phyloP scores from a whole-genome alignment of 2,113 vertebrate species.

The Antechinus stuartii region DNA sequence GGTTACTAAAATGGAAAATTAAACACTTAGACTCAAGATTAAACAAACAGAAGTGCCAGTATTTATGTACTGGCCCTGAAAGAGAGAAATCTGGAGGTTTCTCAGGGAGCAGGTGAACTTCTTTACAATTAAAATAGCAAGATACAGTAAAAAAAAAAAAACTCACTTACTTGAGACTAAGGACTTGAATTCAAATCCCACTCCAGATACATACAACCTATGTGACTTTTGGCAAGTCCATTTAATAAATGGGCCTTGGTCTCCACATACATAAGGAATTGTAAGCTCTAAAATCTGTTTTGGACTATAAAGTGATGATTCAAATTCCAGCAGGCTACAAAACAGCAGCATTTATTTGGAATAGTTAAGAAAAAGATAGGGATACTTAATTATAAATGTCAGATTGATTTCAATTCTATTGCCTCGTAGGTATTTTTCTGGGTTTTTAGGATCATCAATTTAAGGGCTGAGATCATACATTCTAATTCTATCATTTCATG shows the following conservation, averaged over 20 bases:
- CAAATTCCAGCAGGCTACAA: neutral
- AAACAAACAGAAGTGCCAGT: neutral
- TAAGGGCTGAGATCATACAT: neutral
- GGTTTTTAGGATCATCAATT: neutral
- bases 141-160: neutral
- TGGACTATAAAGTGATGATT: neutral
- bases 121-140: neutral
- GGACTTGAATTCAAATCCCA: neutral
- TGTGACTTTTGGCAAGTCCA: neutral
- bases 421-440: neutral
- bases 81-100: conserved; percentile 9
- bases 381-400: neutral
- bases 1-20: conserved; percentile 30
- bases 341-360: neutral
- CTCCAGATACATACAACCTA: neutral
- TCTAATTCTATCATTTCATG: neutral
- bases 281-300: neutral
- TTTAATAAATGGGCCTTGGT: neutral
- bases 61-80: conserved; percentile 32
- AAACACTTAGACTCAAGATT: conserved; percentile 14
- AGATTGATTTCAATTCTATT: neutral
- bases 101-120: conserved; percentile 8
- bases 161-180: neutral
- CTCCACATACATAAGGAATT: neutral
- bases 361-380: neutral